Evolutionary conservation across 1,140 invertebrate species (phyloP).

Genomic region (Leptonema lineaticorne): DNA sequence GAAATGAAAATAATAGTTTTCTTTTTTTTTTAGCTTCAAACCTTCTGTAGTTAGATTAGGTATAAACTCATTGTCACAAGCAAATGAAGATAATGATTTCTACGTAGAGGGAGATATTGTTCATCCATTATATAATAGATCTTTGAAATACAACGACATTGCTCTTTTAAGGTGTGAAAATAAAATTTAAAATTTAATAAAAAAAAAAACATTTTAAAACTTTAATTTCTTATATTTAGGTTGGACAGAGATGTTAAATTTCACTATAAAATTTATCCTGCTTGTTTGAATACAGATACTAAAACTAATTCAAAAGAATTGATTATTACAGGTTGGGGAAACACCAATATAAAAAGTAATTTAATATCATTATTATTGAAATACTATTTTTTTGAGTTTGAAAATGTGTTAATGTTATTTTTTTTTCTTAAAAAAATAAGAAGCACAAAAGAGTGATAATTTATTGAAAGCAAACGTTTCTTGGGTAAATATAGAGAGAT

Average conservation of each 20-base stretch:
- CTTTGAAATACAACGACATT: constrained; percentile 22
- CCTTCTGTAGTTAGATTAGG: background rate
- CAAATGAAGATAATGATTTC: background rate
- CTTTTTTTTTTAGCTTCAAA: background rate
- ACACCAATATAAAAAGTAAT: background rate
- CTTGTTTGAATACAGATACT: constrained; percentile 3
- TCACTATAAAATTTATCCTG: background rate
- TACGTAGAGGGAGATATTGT: background rate
- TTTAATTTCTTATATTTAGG: background rate
- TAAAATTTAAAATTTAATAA: no score
- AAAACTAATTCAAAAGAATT: background rate
- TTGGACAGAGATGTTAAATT: background rate
- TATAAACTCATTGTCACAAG: background rate
- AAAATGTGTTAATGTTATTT: background rate
- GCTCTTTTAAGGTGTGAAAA: constrained; percentile 30
- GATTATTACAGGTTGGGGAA: constrained; percentile 5
- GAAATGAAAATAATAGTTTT: no score
- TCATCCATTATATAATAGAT: constrained; percentile 16
- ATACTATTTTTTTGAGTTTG: background rate
- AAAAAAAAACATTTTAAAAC: no score
- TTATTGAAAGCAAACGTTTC: background rate
- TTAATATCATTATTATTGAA: background rate
- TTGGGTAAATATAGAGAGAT: background rate
- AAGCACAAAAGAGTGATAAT: background rate
- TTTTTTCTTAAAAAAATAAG: no score